phyloP scores from a whole-genome alignment of 1,140 invertebrate species.

The Aphidius ervi region DNA sequence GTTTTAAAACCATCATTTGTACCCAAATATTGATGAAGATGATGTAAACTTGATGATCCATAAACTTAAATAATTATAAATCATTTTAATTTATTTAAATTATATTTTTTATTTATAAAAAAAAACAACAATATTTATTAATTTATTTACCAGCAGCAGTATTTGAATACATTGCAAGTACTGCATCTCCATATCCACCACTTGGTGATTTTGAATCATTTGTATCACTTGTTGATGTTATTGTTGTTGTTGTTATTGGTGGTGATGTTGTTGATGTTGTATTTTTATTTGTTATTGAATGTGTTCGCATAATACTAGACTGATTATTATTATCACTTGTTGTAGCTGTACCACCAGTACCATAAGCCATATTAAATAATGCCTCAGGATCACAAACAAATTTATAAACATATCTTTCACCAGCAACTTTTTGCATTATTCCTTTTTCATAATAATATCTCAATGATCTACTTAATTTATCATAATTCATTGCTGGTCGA shows the following conservation, averaged over 20 bases:
- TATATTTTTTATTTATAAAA: background rate
- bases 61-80: slow-evolving; percentile 34
- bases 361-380: slow-evolving; percentile 81
- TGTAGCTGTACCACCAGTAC: slow-evolving; percentile 29
- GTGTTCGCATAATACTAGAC: slow-evolving; percentile 24
- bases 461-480: slow-evolving; percentile 87
- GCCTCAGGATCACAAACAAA: slow-evolving; percentile 94
- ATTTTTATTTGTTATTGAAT: slow-evolving; percentile 28
- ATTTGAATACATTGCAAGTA: slow-evolving; percentile 41
- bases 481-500: slow-evolving; percentile 95
- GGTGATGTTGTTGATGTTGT: slow-evolving; percentile 6
- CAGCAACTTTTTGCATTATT: slow-evolving; percentile 97
- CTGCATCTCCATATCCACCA: slow-evolving; percentile 35
- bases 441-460: slow-evolving; percentile 97
- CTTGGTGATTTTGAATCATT: slow-evolving; percentile 30
- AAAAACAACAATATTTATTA: background rate
- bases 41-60: slow-evolving; percentile 42
- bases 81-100: slow-evolving; percentile 10
- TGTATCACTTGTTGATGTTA: slow-evolving; percentile 22
- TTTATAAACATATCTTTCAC: slow-evolving; percentile 93
- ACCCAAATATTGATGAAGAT: slow-evolving; percentile 48
- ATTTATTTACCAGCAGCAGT: slow-evolving; percentile 31
- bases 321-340: slow-evolving; percentile 29
- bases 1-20: slow-evolving; percentile 44
- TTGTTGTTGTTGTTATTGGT: background rate